These are phyloP conservation scores for Hypotaenidia philippensis DNA, from an alignment of 2,797 vertebrate genomes.

Conservation along the genomic window DNA sequence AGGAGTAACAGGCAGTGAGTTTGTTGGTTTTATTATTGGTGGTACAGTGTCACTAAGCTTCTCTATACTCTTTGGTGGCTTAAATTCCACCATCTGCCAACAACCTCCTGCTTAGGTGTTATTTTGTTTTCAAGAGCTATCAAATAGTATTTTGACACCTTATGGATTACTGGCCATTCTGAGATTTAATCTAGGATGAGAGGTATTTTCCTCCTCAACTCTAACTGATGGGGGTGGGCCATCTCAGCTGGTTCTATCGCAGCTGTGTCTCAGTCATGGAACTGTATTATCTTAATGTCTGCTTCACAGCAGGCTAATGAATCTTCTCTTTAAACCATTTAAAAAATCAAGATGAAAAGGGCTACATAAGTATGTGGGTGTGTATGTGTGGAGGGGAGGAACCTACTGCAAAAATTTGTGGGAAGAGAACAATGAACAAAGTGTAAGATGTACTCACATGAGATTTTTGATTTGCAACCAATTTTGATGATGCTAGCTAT, in stretches of 20 bases:
- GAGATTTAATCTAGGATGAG: background rate
- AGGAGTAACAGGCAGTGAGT: background rate
- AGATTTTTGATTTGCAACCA: background rate
- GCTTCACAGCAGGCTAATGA: background rate
- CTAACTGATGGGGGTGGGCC: background rate
- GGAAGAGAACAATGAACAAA: background rate
- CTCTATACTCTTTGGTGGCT: background rate
- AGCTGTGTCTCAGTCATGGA: background rate
- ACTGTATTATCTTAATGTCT: background rate
- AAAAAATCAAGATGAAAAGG: background rate
- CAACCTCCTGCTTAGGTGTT: background rate
- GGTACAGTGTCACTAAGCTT: background rate
- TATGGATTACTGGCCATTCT: background rate
- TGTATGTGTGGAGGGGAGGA: rapidly evolving
- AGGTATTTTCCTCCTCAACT: background rate
- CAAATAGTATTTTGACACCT: background rate
- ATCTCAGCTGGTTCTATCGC: background rate
- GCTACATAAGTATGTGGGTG: background rate
- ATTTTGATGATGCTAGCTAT: background rate
- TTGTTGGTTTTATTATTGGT: background rate
- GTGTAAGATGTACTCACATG: background rate
- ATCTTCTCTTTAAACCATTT: background rate
- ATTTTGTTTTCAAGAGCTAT: background rate
- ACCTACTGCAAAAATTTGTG: background rate
- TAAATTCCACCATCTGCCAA: background rate